phyloP scores from a whole-genome alignment of 2,797 vertebrate species.

The Odontamblyopus rebecca region DNA sequence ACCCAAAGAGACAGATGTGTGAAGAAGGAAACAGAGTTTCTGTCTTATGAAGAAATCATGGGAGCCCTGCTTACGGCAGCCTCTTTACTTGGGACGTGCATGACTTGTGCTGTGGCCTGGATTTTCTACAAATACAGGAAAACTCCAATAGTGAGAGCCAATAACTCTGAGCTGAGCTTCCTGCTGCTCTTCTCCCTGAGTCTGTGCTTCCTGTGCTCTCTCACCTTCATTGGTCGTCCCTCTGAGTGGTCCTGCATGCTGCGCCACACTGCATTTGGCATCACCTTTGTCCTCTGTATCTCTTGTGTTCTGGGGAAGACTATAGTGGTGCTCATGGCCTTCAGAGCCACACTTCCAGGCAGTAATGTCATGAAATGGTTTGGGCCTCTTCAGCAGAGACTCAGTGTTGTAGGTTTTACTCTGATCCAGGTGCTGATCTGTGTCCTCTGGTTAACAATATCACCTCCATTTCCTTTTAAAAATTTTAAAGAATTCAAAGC shows the following conservation, averaged over 20 bases:
- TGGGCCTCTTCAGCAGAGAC: slow-evolving; percentile 73
- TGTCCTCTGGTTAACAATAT: slow-evolving; percentile 61
- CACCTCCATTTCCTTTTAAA: slow-evolving; percentile 65
- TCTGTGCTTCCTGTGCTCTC: slow-evolving; percentile 76
- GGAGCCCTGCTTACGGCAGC: slow-evolving; percentile 66
- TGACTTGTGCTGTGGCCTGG: slow-evolving; percentile 34
- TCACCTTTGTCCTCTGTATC: slow-evolving; percentile 78
- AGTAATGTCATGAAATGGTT: slow-evolving; percentile 76
- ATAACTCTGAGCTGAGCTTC: slow-evolving; percentile 81
- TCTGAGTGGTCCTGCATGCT: slow-evolving; percentile 79
- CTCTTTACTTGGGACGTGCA: slow-evolving; percentile 59
- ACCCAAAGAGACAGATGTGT: slow-evolving; percentile 49
- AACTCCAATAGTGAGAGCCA: slow-evolving; percentile 76
- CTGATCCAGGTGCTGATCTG: slow-evolving; percentile 40
- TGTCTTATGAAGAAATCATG: slow-evolving; percentile 57
- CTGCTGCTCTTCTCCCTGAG: slow-evolving; percentile 76
- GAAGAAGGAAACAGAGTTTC: slow-evolving; percentile 55
- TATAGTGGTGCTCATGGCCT: slow-evolving; percentile 77
- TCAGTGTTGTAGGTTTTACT: slow-evolving; percentile 70
- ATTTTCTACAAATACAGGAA: slow-evolving; percentile 69
- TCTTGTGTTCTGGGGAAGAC: slow-evolving; percentile 79
- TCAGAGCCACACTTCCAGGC: slow-evolving; percentile 74
- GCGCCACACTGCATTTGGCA: slow-evolving; percentile 76
- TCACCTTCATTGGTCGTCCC: slow-evolving; percentile 76
- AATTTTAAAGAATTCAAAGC: slow-evolving; percentile 60